Percentiles rank a stretch among this genome's conserved stretches.
Conservation (phyloP, 2,113 vertebrate genomes). For the Azemiops feae region DNA sequence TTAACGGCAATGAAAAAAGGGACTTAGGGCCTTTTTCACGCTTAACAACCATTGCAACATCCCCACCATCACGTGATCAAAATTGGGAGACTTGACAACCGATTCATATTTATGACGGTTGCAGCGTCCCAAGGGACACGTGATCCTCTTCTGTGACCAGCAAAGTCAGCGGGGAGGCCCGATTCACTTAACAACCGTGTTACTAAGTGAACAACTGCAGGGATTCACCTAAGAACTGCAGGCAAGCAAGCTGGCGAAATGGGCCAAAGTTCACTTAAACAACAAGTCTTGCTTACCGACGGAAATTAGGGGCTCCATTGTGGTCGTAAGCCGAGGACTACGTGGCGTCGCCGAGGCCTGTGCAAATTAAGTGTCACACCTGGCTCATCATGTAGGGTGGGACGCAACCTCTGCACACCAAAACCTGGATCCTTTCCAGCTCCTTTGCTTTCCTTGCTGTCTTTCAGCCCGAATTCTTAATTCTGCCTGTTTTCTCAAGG, state of each 20-base stretch:
- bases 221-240: no score
- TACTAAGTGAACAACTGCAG: neutral
- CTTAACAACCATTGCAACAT: no score
- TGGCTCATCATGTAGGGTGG: neutral
- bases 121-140: no score
- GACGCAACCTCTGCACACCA: no score
- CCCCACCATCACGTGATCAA: neutral
- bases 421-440: neutral
- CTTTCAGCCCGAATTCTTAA: neutral
- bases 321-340: neutral
- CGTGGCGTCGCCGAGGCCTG: neutral
- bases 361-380: neutral
- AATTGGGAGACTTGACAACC: rapidly evolving
- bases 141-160: neutral
- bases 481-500: neutral
- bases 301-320: neutral
- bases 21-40: no score
- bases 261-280: no score
- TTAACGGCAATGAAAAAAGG: no score
- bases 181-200: neutral
- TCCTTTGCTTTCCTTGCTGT: no score
- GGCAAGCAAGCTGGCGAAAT: no score
- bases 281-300: neutral
- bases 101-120: neutral
- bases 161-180: neutral